Conservation (phyloP, 2,888 invertebrate genomes). For the Melinopterus prodromus region DNA sequence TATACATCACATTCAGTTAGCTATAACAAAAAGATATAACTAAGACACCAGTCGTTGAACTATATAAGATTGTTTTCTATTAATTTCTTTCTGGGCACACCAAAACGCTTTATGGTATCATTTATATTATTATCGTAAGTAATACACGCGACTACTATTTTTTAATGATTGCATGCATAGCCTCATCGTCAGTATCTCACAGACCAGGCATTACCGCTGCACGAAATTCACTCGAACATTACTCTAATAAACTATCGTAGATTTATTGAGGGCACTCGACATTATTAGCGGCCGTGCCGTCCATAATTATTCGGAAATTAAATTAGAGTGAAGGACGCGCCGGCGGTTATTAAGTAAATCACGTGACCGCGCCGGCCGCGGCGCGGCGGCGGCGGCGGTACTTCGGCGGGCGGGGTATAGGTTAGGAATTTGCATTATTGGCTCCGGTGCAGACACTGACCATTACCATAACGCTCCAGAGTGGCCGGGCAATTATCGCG, state of each 20-base stretch:
- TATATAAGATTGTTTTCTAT: too few relatives aligned
- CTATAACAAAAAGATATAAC: too few relatives aligned
- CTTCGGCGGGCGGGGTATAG: slow-evolving; percentile 13
- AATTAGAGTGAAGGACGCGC: slow-evolving; percentile 23
- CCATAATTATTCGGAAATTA: slow-evolving; percentile 27
- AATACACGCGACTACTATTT: not conserved
- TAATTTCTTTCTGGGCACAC: too few relatives aligned
- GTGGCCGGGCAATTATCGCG: slow-evolving; percentile 37
- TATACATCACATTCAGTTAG: too few relatives aligned
- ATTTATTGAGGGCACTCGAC: slow-evolving; percentile 4
- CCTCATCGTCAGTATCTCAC: not conserved
- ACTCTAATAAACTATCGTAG: not conserved
- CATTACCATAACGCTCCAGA: slow-evolving; percentile 18
- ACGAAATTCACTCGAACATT: not conserved
- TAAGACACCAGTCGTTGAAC: too few relatives aligned
- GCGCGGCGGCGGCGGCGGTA: slow-evolving; percentile 14
- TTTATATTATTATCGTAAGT: not conserved
- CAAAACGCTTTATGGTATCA: too few relatives aligned
- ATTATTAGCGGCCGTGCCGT: slow-evolving; percentile 18
- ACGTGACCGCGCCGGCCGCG: slow-evolving; percentile 6
- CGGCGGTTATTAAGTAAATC: slow-evolving; percentile 24
- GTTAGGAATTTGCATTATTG: slow-evolving; percentile 25
- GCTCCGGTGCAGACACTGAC: slow-evolving; percentile 19
- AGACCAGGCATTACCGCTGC: not conserved
- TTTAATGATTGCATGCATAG: not conserved